Evolutionary conservation across 2,113 vertebrate species (phyloP).

Genomic region (Nothoprocta perdicaria): DNA sequence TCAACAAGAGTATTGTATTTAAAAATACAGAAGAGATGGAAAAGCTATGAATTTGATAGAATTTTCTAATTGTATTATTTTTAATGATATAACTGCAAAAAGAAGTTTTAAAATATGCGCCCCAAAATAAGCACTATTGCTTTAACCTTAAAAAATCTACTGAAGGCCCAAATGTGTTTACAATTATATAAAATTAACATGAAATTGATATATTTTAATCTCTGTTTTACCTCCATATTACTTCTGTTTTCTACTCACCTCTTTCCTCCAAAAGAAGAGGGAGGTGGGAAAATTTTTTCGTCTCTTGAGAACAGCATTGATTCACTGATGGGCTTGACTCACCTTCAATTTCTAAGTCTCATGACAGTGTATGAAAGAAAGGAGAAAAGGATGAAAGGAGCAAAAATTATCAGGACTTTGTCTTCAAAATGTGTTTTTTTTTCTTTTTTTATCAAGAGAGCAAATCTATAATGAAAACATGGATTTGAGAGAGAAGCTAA

Average conservation of each 20-base stretch:
- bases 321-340: neutral
- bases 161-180: neutral
- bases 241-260: neutral
- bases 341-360: neutral
- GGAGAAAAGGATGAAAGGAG: too few species aligned
- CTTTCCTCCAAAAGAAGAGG: neutral
- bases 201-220: neutral
- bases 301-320: neutral
- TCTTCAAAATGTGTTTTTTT: neutral
- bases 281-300: neutral
- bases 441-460: neutral
- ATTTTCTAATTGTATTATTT: neutral
- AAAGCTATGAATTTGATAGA: neutral
- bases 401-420: neutral
- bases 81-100: neutral
- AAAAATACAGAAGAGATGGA: neutral
- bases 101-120: neutral
- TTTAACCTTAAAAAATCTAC: neutral
- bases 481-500: neutral
- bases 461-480: neutral
- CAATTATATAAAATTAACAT: neutral
- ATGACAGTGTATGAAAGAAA: neutral
- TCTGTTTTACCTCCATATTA: neutral
- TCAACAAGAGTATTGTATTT: neutral
- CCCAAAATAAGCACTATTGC: neutral